A percentile compares a stretch with the other conserved stretches of the same genome.
Conservation (phyloP, 2,113 vertebrate genomes). For the Mobula birostris region DNA sequence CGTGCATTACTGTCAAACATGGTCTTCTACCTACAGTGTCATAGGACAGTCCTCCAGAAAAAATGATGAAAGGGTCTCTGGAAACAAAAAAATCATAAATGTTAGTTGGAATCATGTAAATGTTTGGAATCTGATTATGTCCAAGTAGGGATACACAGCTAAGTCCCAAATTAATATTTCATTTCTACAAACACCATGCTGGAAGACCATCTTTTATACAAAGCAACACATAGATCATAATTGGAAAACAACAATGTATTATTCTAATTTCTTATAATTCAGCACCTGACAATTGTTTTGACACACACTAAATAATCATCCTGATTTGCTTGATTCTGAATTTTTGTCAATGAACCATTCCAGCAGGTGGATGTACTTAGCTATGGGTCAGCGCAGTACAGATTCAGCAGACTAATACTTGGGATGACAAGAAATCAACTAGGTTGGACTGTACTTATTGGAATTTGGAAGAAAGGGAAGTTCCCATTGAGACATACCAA, state of each 20-base stretch:
- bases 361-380: no score
- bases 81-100: constrained; percentile 44
- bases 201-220: not conserved
- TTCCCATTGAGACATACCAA: no score
- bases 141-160: not conserved
- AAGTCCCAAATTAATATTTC: not conserved
- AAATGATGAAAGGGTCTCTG: constrained; percentile 95
- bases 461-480: no score
- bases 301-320: not conserved
- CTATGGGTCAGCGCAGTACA: no score
- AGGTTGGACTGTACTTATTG: no score
- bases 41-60: constrained; percentile 93
- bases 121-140: not conserved
- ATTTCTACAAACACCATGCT: not conserved
- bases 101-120: not conserved
- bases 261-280: not conserved
- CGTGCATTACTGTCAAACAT: constrained; percentile 97
- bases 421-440: no score
- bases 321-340: not conserved
- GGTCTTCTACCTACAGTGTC: constrained; percentile 93
- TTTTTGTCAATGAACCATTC: no score
- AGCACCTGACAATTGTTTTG: not conserved
- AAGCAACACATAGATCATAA: not conserved
- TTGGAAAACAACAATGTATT: not conserved
- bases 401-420: no score